Evolutionary conservation across 2,113 vertebrate species (phyloP), one percentile per base, ranked within the genome.

Genomic region (Microcebus tavaratra): DNA sequence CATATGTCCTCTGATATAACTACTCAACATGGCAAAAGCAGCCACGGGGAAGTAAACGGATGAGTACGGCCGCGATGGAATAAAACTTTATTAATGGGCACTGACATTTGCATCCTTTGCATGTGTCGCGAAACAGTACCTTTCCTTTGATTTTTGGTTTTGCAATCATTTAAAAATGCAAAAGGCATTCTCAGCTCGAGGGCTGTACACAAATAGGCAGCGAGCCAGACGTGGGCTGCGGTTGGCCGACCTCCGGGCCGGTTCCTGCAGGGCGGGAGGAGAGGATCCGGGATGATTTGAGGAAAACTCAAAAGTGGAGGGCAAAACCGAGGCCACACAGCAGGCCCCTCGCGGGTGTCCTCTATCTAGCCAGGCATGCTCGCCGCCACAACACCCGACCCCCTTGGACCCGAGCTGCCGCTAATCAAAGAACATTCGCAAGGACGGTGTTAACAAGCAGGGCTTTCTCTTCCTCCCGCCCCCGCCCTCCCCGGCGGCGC

Each of bases 371-470:
- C 39, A 65, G 79, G 57, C 5, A 14, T 0, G 1, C 34, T 20
- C 0, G 48, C 82, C 29, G 73, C 0, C 31, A 57, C 27, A 5
- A 2, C 1, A 59, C 10, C 31, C 2, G 45, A 79, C 80, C 70
- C 92, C n/a, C 68, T 88, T 50, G 83, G 73, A 91, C 83, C 86
- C 1, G 27, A 93, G 86, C 75, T 81, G 73, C 63, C 55, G 45
- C 72, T 76, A 93, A 93, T 81, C 87, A 63, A 87, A 65, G 89
- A 95, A 90, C 50, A 57, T 90, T 80, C 72, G 70, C 96, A 98
- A 98, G 96, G 96, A 88, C 91, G 45, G 80, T 7, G 27, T 65
- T 97, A 98, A 98, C 90, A 92, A 97, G 91, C 93, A 48, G 83
- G 36, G 73, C 48, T 87, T 83, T 70, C 17, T 7, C 76, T 48